phyloP scores from a whole-genome alignment of 2,888 invertebrate genomes.

The Microplitis manilae region DNA sequence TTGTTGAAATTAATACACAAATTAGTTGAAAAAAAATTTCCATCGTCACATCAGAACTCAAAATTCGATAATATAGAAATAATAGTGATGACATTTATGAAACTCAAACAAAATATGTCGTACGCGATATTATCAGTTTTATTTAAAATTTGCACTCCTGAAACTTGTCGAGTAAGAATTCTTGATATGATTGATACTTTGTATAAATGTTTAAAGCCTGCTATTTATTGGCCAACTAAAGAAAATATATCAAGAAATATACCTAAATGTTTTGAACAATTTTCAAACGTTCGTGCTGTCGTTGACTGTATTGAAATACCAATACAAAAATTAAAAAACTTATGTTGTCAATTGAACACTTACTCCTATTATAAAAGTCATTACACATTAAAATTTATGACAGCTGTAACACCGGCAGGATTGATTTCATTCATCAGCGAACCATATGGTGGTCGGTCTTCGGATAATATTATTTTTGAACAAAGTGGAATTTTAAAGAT shows the following conservation, averaged over 20 bases:
- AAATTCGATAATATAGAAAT: slow-evolving; percentile 26
- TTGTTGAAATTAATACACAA: neutral
- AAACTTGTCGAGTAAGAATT: slow-evolving; percentile 28
- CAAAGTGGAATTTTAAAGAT: slow-evolving; percentile 26
- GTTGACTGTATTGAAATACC: no score
- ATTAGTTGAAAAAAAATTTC: neutral
- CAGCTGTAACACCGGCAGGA: slow-evolving; percentile 55
- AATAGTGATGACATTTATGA: slow-evolving; percentile 38
- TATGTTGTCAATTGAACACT: slow-evolving; percentile 50
- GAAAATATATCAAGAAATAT: no score
- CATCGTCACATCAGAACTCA: slow-evolving; percentile 8
- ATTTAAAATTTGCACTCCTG: slow-evolving; percentile 13
- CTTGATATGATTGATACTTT: slow-evolving; percentile 16
- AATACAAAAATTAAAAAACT: slow-evolving; percentile 9
- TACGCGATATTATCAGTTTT: slow-evolving; percentile 29
- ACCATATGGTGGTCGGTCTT: slow-evolving; percentile 41
- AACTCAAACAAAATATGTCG: slow-evolving; percentile 42
- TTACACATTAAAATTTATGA: slow-evolving; percentile 55
- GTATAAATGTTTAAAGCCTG: neutral
- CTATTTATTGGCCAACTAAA: no score
- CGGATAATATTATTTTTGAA: slow-evolving; percentile 34
- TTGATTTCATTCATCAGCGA: slow-evolving; percentile 52
- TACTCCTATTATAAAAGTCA: slow-evolving; percentile 54
- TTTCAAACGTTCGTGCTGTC: no score
- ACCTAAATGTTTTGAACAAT: no score